These are phyloP conservation scores for Numenius phaeopus DNA, from an alignment of 2,797 vertebrate genomes.

Conservation along the genomic window DNA sequence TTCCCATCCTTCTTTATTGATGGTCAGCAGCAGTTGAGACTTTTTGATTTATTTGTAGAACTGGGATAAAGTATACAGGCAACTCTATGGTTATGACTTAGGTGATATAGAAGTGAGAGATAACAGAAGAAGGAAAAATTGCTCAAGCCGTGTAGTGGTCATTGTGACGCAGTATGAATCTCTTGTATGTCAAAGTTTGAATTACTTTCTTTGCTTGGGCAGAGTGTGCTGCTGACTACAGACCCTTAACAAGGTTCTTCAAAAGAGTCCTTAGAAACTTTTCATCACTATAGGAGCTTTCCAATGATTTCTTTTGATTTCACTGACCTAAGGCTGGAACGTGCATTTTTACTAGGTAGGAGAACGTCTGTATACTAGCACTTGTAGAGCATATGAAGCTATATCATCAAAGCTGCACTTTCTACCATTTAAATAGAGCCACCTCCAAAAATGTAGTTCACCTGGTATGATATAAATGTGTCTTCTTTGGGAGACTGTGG, in stretches of 20 bases:
- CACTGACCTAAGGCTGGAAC: neutral
- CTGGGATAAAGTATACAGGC: neutral
- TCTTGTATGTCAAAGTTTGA: neutral
- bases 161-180: neutral
- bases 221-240: neutral
- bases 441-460: neutral
- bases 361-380: neutral
- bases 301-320: neutral
- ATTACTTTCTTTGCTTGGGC: neutral
- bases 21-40: neutral
- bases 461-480: neutral
- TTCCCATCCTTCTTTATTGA: neutral
- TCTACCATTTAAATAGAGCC: neutral
- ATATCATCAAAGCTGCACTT: neutral
- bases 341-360: neutral
- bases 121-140: neutral
- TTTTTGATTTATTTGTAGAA: constrained; percentile 9
- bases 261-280: neutral
- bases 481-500: neutral
- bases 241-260: neutral
- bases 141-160: neutral
- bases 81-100: neutral
- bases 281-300: neutral
- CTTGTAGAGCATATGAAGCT: neutral
- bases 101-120: neutral